phyloP scores from a whole-genome alignment of 2,888 invertebrate genomes.

The Cerastis rubricosa region DNA sequence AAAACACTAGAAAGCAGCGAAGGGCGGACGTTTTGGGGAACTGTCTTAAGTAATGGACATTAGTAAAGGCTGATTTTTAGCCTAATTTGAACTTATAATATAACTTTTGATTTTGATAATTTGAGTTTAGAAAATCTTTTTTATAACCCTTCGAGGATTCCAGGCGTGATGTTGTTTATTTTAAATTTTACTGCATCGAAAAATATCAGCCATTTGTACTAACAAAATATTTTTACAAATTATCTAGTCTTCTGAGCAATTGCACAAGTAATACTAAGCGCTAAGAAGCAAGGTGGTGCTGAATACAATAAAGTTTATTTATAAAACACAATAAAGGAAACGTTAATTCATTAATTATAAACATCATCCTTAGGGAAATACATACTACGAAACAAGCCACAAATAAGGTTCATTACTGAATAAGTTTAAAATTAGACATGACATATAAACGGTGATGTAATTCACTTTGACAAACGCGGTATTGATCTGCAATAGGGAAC shows the following conservation, averaged over 20 bases:
- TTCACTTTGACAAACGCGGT: constrained; percentile 15
- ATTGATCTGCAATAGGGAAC: constrained; percentile 44
- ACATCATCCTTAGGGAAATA: constrained; percentile 14
- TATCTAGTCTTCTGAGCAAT: neutral
- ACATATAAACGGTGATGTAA: constrained; percentile 49
- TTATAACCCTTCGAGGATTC: neutral
- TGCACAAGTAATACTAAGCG: neutral
- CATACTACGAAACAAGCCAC: neutral
- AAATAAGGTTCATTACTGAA: constrained; percentile 5
- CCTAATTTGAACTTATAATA: neutral
- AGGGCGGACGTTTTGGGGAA: neutral
- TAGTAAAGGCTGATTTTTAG: neutral
- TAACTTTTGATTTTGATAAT: neutral
- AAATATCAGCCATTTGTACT: neutral
- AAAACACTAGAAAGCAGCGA: neutral
- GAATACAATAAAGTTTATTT: neutral
- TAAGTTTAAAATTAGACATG: constrained; percentile 45
- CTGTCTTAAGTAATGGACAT: neutral
- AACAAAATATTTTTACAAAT: neutral
- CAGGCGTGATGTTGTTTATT: neutral
- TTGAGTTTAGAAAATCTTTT: neutral
- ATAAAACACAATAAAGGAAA: neutral
- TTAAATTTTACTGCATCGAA: too few relatives aligned
- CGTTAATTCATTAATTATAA: neutral
- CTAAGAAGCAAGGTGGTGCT: neutral